Percentiles rank a stretch among this genome's conserved stretches.
phyloP scores from a whole-genome alignment of 2,797 vertebrate genomes.

The Megaceryle alcyon region DNA sequence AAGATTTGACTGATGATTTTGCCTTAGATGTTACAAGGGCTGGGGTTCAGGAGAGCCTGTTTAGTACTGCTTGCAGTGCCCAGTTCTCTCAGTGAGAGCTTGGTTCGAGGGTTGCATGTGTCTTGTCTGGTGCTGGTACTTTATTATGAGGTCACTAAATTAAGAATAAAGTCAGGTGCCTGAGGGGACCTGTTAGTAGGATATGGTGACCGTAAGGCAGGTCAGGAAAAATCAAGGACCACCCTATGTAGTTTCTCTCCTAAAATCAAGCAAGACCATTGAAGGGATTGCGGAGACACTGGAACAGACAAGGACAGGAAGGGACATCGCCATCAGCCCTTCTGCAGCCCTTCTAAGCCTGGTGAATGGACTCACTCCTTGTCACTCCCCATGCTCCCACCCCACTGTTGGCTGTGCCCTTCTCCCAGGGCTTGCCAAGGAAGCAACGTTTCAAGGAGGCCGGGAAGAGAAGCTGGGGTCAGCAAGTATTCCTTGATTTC shows the following conservation, averaged over 20 bases:
- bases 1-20: slow-evolving; percentile 9
- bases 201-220: not conserved
- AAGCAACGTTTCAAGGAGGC: not conserved
- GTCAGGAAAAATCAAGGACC: not conserved
- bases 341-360: not conserved
- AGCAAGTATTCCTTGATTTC: not conserved
- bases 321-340: not conserved
- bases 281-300: not conserved
- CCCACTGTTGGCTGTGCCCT: not conserved
- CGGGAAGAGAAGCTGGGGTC: not conserved
- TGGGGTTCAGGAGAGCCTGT: not conserved
- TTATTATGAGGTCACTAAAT: not conserved
- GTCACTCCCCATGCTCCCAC: not conserved
- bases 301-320: accelerated
- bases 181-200: not conserved
- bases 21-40: not conserved
- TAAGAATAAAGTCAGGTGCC: not conserved
- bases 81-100: not conserved
- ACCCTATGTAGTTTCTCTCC: not conserved
- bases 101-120: not conserved
- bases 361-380: not conserved
- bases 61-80: accelerated
- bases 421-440: not conserved
- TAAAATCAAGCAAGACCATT: not conserved
- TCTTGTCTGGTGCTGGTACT: not conserved